Evolutionary conservation across 35 echinoderm and acorn worm species (phyloP), one percentile per base, ranked within the genome.

Genomic region (Lytechinus pictus): DNA sequence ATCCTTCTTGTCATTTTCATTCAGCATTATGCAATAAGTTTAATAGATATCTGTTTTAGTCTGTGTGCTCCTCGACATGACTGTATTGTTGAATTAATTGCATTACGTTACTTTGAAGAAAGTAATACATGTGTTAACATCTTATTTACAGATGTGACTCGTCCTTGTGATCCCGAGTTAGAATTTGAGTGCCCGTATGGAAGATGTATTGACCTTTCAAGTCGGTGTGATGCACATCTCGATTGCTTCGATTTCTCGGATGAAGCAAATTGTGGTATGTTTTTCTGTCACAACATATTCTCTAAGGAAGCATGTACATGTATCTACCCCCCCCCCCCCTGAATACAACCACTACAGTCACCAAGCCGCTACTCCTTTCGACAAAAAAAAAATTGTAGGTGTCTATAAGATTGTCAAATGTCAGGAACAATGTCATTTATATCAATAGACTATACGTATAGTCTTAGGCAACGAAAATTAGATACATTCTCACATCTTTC

Each of bases 161-260:
- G 27, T 27, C 60, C 89, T 19, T 96, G 95, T 28, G 53, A 93
- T 28, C 87, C 24, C 14, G 54, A 89, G 55, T 4, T 53, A 9
- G 54, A 95, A 13, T 95, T 86, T 28, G 86, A 52, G 6, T 96
- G 96, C 87, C 52, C 16, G 21, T 91, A 53, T 28, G 96, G 96
- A 9, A 61, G 52, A 27, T 96, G 96, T 14, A 13, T 95, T 27
- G 61, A 95, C 5, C 19, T 79, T 7, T 16, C 12, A 10, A 14
- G n/a, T 33, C 27, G 96, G 44, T 96, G 94, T 89, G 87, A 95
- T 52, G 86, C 9, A 10, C 0, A 8, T 4, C 51, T 57, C 2
- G 96, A 96, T 71, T 96, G 96, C 57, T 96, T 54, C 21, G 96
- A 96, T 55, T 61, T 94, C 27, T 95, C 94, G 4, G 96, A 96